Evolutionary conservation across 2,888 invertebrate genomes (phyloP), one percentile per base, ranked within the genome.

Genomic region (Stictocephala bisonia): DNA sequence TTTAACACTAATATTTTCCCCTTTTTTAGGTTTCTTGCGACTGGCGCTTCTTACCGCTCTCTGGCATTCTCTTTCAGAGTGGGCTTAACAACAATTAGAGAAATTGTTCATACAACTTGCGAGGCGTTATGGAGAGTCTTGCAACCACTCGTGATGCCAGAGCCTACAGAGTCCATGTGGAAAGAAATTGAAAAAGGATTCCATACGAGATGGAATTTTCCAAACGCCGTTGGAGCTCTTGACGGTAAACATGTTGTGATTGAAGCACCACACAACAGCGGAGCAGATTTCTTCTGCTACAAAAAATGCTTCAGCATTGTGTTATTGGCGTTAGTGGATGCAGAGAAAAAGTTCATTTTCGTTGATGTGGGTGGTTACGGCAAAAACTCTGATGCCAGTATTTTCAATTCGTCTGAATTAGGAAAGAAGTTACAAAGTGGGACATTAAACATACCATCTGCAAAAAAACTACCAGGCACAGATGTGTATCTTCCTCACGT

Each of bases 401-500:
- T 69, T 60, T 69, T 73, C 40, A 60, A 24, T 64, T 68, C 60
- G n/a, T 60, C 9, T 31, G 60, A 60, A 18, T 60, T 60, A 18
- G 60, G 60, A n/a, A 60, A 60, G 22, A 60, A 31, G 35, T 31
- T 31, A 22, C 11, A 60, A 20, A 18, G 31, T 60, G 35, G 35
- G 15, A 64, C 70, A 48, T 64, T 40, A 77, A 76, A 78, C 71
- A 75, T 77, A 68, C 64, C 78, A 29, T 78, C 79, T n/a, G 58
- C 67, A 68, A 35, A 64, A 78, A 74, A 72, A 66, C 74, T 79
- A 22, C 78, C 80, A 40, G 77, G 75, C 15, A 74, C 29, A n/a
- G 35, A 50, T 22, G 15, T 60, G 24, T 40, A 24, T 24, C 22
- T 70, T 22, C 56, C 70, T 26, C 31, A 70, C 29, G 72, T 75